Percentiles rank a stretch among this genome's conserved stretches.
These are phyloP conservation scores for Ceraclea dissimilis DNA, from an alignment of 2,888 invertebrate species.

Conservation along the genomic window DNA sequence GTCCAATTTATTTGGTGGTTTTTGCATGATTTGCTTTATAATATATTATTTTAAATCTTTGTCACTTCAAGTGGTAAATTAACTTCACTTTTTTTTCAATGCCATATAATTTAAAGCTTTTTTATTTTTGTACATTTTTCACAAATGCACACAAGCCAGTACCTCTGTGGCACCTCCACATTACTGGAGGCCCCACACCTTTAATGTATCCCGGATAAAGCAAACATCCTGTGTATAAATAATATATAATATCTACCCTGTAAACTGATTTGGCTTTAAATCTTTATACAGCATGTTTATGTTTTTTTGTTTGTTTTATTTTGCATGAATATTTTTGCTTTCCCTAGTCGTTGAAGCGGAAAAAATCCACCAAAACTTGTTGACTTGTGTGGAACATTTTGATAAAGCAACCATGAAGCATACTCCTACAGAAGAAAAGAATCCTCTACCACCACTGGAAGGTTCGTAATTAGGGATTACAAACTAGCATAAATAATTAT, in stretches of 20 bases:
- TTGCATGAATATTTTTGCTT: conserved; percentile 24
- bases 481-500: neutral
- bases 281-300: too few species aligned
- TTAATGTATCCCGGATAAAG: too few species aligned
- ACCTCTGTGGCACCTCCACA: too few species aligned
- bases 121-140: too few species aligned
- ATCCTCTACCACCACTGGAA: conserved; percentile 65
- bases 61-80: too few species aligned
- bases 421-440: conserved; percentile 66
- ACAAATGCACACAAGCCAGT: too few species aligned
- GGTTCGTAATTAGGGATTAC: conserved; percentile 38
- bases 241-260: too few species aligned
- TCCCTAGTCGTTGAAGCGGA: conserved; percentile 61
- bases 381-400: conserved; percentile 66
- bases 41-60: neutral
- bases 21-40: conserved; percentile 13
- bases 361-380: conserved; percentile 62
- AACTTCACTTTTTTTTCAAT: too few species aligned
- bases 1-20: neutral
- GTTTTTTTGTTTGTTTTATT: conserved; percentile 4
- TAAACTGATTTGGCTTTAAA: too few species aligned
- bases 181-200: too few species aligned
- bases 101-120: too few species aligned
- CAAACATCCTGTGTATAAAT: too few species aligned
- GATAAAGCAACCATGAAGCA: conserved; percentile 68